Evolutionary conservation across 92 coral and sea anemone genomes (phyloP).

Genomic region (Ricordea florida): DNA sequence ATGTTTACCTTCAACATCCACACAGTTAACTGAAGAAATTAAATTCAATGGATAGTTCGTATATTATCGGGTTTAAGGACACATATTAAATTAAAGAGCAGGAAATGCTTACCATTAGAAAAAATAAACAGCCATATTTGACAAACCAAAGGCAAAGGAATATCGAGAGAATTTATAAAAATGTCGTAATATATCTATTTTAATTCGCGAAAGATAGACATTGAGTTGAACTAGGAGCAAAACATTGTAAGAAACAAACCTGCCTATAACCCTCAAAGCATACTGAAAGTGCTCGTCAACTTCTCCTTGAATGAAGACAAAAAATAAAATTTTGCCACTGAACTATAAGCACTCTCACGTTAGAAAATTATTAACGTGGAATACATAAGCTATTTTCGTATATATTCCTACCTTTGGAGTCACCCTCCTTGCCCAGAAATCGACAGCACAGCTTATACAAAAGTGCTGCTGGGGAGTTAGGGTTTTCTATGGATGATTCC

Average conservation of each 20-base stretch:
- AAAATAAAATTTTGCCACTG: not conserved
- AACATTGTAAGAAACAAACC: constrained; percentile 35
- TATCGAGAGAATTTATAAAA: not conserved
- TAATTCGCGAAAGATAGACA: not conserved
- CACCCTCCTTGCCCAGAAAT: constrained; percentile 66
- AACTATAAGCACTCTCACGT: not conserved
- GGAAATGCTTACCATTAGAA: too few species aligned
- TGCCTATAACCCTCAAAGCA: constrained; percentile 91
- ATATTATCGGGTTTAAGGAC: too few species aligned
- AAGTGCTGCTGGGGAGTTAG: constrained; percentile 79
- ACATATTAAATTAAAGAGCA: too few species aligned
- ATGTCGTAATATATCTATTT: not conserved
- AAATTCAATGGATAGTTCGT: too few species aligned
- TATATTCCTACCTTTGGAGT: constrained; percentile 58
- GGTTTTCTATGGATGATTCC: constrained; percentile 58
- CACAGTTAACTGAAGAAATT: too few species aligned
- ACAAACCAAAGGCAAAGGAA: too few species aligned
- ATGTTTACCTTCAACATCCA: too few species aligned
- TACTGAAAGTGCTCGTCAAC: constrained; percentile 90
- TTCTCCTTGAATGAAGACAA: constrained; percentile 9
- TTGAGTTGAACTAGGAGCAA: not conserved
- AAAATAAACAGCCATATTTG: too few species aligned
- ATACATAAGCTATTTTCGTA: not conserved
- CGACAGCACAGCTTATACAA: constrained; percentile 75
- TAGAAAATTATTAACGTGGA: not conserved